phyloP scores from a whole-genome alignment of 2,797 vertebrate genomes.

The Mallotus villosus region DNA sequence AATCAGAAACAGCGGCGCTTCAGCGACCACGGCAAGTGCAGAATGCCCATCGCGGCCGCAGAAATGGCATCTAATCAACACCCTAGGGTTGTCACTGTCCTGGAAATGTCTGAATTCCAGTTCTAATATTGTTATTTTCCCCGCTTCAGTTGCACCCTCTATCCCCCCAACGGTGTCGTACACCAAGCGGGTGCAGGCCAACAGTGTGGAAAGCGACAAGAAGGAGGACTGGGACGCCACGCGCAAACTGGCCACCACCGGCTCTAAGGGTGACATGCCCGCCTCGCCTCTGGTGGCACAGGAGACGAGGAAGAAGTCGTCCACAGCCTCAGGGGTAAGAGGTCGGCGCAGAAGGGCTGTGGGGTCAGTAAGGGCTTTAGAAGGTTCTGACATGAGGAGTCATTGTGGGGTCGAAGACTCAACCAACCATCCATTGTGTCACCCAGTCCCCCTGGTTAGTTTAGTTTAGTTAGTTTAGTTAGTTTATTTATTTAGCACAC shows the following conservation, averaged over 20 bases:
- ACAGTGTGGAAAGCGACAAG: constrained; percentile 83
- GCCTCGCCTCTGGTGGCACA: constrained; percentile 76
- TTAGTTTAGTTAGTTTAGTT: no score
- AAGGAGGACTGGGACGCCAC: constrained; percentile 83
- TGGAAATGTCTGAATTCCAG: neutral
- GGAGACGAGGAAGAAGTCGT: constrained; percentile 47
- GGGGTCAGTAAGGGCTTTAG: neutral
- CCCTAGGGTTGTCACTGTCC: no score
- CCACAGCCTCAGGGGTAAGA: constrained; percentile 66
- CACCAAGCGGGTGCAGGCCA: constrained; percentile 83
- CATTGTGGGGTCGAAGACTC: no score
- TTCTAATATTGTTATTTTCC: neutral
- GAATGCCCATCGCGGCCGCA: constrained; percentile 61
- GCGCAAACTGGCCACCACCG: constrained; percentile 76
- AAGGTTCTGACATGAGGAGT: no score
- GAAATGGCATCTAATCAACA: no score
- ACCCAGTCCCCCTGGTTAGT: no score
- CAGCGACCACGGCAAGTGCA: constrained; percentile 78
- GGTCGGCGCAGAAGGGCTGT: neutral
- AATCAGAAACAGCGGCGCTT: constrained; percentile 88
- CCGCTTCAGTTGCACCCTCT: constrained; percentile 76
- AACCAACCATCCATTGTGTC: no score
- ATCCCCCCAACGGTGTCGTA: constrained; percentile 84
- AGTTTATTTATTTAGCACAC: no score
- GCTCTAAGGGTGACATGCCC: constrained; percentile 81